phyloP scores from a whole-genome alignment of 2,113 vertebrate species.

The Penelope pileata region DNA sequence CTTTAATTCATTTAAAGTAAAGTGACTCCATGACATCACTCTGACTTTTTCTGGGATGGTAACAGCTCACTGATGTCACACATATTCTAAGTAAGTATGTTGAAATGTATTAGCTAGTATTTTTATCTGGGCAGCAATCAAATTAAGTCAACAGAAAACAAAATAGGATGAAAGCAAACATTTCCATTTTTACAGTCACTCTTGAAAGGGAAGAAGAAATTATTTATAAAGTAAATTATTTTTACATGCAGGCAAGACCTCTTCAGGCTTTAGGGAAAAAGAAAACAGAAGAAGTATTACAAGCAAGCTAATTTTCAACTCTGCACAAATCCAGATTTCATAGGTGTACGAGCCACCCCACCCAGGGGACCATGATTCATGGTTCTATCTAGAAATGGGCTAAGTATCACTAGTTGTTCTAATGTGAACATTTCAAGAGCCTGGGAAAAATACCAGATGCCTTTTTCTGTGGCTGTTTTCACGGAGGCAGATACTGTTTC shows the following conservation, averaged over 20 bases:
- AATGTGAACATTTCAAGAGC: background rate
- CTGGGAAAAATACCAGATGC: background rate
- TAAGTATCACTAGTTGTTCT: background rate
- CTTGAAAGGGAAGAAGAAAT: background rate
- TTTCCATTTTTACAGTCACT: background rate
- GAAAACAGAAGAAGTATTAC: background rate
- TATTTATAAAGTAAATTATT: slow-evolving; percentile 1
- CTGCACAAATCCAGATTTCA: background rate
- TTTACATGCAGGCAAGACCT: background rate
- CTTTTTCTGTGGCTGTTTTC: background rate
- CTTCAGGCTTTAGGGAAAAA: background rate
- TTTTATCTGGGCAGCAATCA: slow-evolving; percentile 24
- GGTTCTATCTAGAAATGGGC: background rate
- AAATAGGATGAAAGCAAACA: slow-evolving; percentile 13
- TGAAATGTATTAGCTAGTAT: slow-evolving; percentile 8
- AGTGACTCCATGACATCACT: slow-evolving; percentile 39
- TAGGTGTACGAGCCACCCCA: background rate
- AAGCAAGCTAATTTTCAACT: background rate
- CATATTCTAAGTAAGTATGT: background rate
- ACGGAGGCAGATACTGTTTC: accelerated
- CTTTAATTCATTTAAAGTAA: slow-evolving; percentile 21
- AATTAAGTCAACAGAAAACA: slow-evolving; percentile 16
- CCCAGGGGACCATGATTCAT: background rate
- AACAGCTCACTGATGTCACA: slow-evolving; percentile 41
- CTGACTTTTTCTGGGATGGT: background rate